phyloP scores from a whole-genome alignment of 2,888 invertebrate genomes.

The Chydorus sphaericus region DNA sequence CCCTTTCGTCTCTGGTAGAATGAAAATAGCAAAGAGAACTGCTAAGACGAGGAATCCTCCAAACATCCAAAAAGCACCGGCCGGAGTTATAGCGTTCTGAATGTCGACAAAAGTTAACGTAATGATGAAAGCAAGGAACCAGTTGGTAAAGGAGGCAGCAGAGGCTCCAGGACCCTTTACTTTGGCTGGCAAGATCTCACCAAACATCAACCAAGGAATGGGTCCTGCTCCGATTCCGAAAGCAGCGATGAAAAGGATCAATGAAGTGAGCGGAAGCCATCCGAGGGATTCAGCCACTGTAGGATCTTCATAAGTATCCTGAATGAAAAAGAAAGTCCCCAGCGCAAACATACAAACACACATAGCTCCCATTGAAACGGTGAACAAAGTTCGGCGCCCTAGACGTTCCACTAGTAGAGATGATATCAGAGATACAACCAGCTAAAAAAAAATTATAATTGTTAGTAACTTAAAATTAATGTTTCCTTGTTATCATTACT shows the following conservation, averaged over 20 bases:
- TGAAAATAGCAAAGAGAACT: slow-evolving; percentile 51
- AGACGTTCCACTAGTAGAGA: slow-evolving; percentile 58
- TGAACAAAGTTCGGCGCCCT: slow-evolving; percentile 59
- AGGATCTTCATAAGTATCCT: slow-evolving; percentile 17
- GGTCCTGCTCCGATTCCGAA: slow-evolving; percentile 71
- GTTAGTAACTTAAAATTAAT: not conserved
- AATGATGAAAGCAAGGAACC: slow-evolving; percentile 49
- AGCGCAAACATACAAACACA: slow-evolving; percentile 49
- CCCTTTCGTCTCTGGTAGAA: slow-evolving; percentile 74
- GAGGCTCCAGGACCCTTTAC: slow-evolving; percentile 57
- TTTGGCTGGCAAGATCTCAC: slow-evolving; percentile 57
- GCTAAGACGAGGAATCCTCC: slow-evolving; percentile 47
- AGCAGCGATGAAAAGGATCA: slow-evolving; percentile 60
- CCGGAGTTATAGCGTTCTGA: slow-evolving; percentile 41
- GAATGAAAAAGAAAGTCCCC: slow-evolving; percentile 53
- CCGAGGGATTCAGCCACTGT: slow-evolving; percentile 32
- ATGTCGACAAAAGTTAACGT: slow-evolving; percentile 33
- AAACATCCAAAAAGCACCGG: slow-evolving; percentile 63
- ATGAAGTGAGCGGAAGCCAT: slow-evolving; percentile 54
- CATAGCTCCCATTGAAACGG: slow-evolving; percentile 60
- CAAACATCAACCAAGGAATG: slow-evolving; percentile 70
- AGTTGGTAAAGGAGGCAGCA: slow-evolving; percentile 57
- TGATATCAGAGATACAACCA: slow-evolving; percentile 34
- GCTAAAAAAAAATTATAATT: slow-evolving; percentile 12
- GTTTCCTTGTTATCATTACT: not conserved